Conservation (phyloP, 2,797 vertebrate species). For the Falco rusticolus region DNA sequence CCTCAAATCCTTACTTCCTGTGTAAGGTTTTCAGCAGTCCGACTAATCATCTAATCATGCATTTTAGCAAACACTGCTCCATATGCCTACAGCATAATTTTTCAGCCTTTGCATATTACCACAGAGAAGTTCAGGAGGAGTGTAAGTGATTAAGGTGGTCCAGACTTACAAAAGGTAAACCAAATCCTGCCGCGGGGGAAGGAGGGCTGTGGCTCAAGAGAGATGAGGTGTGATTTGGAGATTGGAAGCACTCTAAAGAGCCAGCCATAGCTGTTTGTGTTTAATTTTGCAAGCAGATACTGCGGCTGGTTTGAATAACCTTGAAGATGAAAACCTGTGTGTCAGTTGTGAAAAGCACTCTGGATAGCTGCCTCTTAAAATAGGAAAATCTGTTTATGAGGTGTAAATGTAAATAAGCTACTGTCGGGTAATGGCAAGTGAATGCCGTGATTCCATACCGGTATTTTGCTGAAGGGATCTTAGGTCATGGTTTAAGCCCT, state of each 20-base stretch:
- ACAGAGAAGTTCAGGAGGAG: neutral
- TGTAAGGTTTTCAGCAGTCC: neutral
- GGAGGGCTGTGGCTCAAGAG: neutral
- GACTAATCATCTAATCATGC: neutral
- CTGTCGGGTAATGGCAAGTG: neutral
- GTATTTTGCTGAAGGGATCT: neutral
- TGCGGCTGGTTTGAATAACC: neutral
- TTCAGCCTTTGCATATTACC: neutral
- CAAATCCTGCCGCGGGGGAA: neutral
- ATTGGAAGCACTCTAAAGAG: neutral
- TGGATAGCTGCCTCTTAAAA: neutral
- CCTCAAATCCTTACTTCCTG: neutral
- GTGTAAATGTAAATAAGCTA: neutral
- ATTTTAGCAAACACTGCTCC: neutral
- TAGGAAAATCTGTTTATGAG: neutral
- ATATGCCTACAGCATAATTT: neutral
- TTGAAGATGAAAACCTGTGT: neutral
- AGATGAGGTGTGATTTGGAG: neutral
- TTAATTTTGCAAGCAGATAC: slow-evolving; percentile 14
- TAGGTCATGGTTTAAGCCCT: neutral
- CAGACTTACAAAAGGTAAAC: neutral
- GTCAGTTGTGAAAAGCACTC: neutral
- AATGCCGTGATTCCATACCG: neutral
- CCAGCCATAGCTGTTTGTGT: neutral
- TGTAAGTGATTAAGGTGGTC: neutral